Evolutionary conservation across 2,888 invertebrate genomes (phyloP).

Genomic region (Scaptomyza parva): DNA sequence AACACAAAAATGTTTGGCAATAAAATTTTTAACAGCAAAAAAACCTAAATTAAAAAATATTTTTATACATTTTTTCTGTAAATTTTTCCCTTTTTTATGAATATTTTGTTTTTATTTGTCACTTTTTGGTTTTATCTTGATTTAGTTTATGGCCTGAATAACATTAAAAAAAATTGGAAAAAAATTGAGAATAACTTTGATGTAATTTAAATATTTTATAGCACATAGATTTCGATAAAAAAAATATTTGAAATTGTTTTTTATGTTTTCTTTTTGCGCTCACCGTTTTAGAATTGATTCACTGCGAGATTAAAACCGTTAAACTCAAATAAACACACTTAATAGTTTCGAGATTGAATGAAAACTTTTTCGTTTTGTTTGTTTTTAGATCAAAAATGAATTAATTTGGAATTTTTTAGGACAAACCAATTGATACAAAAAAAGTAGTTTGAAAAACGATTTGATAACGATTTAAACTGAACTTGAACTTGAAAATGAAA

Average conservation of each 20-base stretch:
- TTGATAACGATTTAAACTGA: no score
- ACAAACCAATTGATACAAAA: no score
- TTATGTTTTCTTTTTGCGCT: conserved; percentile 49
- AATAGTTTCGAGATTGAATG: conserved; percentile 6
- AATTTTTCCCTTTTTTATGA: conserved; percentile 10
- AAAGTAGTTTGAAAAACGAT: no score
- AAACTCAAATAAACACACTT: conserved; percentile 41
- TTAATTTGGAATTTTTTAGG: no score
- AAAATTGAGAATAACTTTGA: conserved; percentile 22
- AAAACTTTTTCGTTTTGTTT: background rate
- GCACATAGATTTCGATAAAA: conserved; percentile 21
- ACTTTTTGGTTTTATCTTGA: conserved; percentile 27
- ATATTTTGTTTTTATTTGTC: conserved; percentile 12
- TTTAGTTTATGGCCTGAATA: conserved; percentile 4
- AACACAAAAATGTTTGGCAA: background rate
- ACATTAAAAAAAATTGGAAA: conserved; percentile 25
- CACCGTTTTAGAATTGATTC: conserved; percentile 48
- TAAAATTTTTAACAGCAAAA: background rate
- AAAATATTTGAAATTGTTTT: conserved; percentile 26
- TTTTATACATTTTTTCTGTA: conserved; percentile 15
- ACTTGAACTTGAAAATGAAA: background rate
- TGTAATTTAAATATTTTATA: conserved; percentile 9
- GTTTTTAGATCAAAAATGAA: background rate
- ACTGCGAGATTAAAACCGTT: conserved; percentile 49
- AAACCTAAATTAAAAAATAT: conserved; percentile 12